phyloP scores from a whole-genome alignment of 2,113 vertebrate species.

The Centropristis striata region DNA sequence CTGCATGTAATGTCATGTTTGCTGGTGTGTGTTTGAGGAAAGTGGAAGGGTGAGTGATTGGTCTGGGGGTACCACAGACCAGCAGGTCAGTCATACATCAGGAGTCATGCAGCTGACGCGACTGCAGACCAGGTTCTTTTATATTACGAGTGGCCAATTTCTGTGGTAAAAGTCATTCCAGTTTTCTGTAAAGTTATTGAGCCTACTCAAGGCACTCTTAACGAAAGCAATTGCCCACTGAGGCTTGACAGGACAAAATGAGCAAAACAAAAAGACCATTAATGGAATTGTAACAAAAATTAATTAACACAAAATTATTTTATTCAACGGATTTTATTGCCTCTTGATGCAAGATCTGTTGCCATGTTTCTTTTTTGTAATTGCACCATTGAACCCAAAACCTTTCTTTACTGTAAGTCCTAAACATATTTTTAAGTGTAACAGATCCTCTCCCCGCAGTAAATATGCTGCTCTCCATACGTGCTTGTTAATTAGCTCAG shows the following conservation, averaged over 20 bases:
- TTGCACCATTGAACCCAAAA: conserved; percentile 14
- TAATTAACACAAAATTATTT: not conserved
- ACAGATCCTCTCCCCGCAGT: conserved; percentile 41
- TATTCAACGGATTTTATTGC: not conserved
- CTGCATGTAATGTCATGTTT: no score
- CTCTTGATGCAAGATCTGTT: not conserved
- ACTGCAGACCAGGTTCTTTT: no score
- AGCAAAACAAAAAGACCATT: not conserved
- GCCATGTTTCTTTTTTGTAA: not conserved
- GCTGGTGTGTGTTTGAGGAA: not conserved
- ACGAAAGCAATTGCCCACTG: not conserved
- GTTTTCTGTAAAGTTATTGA: not conserved
- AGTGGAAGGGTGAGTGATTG: not conserved
- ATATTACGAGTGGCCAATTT: not conserved
- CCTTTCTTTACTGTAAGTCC: conserved; percentile 18
- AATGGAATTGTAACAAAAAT: not conserved
- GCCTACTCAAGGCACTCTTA: not conserved
- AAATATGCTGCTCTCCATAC: conserved; percentile 65
- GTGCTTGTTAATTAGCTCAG: conserved; percentile 69
- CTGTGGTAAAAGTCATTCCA: not conserved
- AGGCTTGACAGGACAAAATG: conserved; percentile 8
- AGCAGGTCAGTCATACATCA: not conserved
- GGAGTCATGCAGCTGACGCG: not conserved
- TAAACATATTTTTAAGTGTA: conserved; percentile 3
- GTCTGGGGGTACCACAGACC: not conserved